Percentiles rank a stretch among this genome's conserved stretches.
Evolutionary conservation across 2,113 vertebrate genomes (phyloP).

Genomic region (Erythrolamprus reginae): DNA sequence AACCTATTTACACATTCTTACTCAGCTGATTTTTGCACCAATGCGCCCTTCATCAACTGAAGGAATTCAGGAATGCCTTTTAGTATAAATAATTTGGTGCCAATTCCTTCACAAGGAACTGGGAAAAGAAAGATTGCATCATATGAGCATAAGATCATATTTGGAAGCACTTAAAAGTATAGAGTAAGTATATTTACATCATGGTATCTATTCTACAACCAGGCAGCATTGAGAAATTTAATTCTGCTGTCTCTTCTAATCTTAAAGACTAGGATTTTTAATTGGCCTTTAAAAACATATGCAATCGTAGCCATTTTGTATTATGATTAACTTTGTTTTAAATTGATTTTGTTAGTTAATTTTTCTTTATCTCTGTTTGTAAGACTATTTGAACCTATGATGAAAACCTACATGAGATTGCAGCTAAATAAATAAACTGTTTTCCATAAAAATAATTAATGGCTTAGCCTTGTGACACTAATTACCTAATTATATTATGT

Average conservation of each 20-base stretch:
- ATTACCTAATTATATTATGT: background rate
- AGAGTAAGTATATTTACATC: background rate
- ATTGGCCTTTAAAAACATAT: background rate
- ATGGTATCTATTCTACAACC: background rate
- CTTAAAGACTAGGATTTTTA: background rate
- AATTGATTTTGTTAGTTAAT: background rate
- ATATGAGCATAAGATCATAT: background rate
- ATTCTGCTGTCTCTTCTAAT: background rate
- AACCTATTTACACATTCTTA: background rate
- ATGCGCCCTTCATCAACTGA: background rate
- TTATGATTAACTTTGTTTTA: background rate
- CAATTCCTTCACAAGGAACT: background rate
- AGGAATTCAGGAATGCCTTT: background rate
- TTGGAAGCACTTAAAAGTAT: background rate
- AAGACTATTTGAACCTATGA: background rate
- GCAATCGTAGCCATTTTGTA: background rate
- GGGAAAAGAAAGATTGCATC: background rate
- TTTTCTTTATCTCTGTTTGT: background rate
- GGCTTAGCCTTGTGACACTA: background rate
- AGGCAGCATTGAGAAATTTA: background rate
- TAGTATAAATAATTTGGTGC: background rate
- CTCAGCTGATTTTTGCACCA: background rate
- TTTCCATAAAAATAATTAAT: background rate
- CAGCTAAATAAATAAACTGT: background rate
- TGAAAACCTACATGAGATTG: background rate